phyloP scores from a whole-genome alignment of 2,113 vertebrate species.

The Heteronetta atricapilla region DNA sequence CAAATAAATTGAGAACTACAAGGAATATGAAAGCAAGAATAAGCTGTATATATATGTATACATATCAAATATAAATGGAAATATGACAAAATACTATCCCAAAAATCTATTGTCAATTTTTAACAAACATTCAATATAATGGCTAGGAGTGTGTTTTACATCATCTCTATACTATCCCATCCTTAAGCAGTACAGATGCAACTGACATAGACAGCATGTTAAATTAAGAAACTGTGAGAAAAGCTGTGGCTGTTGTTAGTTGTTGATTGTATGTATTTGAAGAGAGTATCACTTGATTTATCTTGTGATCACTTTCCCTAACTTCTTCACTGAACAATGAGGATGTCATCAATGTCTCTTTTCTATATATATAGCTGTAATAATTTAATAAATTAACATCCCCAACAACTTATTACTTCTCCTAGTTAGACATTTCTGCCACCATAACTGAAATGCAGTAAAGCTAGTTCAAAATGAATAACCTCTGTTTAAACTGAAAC shows the following conservation, averaged over 20 bases:
- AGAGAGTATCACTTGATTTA: not conserved
- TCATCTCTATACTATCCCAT: not conserved
- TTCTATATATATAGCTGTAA: not conserved
- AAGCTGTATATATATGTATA: not conserved
- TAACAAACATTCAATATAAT: not conserved
- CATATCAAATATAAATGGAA: not conserved
- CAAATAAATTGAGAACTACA: not conserved
- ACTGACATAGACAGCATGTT: not conserved
- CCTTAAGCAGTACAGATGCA: not conserved
- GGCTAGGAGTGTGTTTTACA: not conserved
- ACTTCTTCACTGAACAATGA: not conserved
- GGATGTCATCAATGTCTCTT: not conserved
- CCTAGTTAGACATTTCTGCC: fast-evolving
- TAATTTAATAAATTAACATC: not conserved
- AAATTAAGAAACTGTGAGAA: not conserved
- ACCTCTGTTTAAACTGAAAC: not conserved
- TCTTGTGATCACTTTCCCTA: not conserved
- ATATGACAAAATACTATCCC: not conserved
- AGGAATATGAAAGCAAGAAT: not conserved
- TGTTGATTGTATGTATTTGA: not conserved
- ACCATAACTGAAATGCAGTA: not conserved
- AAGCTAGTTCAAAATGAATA: not conserved
- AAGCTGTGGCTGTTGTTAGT: not conserved
- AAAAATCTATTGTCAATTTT: not conserved
- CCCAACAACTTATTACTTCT: not conserved